These are phyloP conservation scores for Chitala chitala DNA, from an alignment of 2,113 vertebrate species.

Conservation along the genomic window DNA sequence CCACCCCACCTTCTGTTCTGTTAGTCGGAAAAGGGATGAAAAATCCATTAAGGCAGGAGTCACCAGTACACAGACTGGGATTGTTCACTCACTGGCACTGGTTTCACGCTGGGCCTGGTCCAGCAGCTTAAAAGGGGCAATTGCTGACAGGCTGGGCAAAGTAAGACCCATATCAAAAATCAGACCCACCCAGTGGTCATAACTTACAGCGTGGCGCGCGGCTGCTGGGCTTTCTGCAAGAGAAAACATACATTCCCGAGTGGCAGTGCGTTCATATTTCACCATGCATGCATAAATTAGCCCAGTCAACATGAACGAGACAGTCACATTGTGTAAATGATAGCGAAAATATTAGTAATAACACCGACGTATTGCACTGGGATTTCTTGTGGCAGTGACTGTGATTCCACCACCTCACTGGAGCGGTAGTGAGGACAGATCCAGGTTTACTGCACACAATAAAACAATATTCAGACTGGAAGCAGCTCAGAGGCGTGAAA, in stretches of 20 bases:
- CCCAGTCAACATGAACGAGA: no score
- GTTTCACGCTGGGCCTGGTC: background rate
- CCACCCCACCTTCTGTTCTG: background rate
- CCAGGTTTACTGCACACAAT: no score
- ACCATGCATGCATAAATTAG: no score
- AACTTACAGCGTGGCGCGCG: background rate
- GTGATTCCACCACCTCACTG: no score
- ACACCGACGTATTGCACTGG: no score
- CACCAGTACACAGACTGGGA: conserved; percentile 18
- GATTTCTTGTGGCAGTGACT: no score
- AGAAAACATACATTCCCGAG: background rate
- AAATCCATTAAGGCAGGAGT: conserved; percentile 14
- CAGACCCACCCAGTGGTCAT: conserved; percentile 13
- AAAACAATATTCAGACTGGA: no score
- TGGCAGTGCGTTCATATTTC: background rate
- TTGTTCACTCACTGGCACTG: conserved; percentile 24
- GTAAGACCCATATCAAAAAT: conserved; percentile 19
- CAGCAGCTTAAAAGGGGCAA: conserved; percentile 20
- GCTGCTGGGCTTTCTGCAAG: background rate
- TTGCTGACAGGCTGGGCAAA: conserved; percentile 15
- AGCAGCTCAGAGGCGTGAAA: no score
- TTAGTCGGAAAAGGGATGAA: background rate
- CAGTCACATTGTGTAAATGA: no score
- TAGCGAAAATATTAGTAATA: no score
- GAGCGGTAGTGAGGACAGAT: no score